Evolutionary conservation across 2,888 invertebrate species (phyloP).

Genomic region (Bursaphelenchus okinawaensis): DNA sequence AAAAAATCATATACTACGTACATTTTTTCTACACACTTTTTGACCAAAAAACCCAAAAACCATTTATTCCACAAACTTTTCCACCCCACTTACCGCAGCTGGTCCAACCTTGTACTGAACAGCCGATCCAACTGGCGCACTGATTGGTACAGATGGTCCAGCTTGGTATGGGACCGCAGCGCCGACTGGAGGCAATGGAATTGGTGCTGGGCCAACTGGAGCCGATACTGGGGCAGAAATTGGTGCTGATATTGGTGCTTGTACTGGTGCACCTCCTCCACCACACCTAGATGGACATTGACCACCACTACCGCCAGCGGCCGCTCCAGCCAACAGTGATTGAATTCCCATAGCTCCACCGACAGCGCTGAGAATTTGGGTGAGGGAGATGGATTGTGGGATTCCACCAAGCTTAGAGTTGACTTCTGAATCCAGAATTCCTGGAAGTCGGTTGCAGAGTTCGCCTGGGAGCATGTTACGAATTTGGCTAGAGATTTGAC

Average conservation of each 20-base stretch:
- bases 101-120: not conserved
- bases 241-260: not conserved
- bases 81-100: not conserved
- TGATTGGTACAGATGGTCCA: not conserved
- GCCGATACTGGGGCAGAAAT: too few species aligned
- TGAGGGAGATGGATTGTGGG: slow-evolving; percentile 43
- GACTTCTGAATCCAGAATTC: slow-evolving; percentile 44
- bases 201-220: not conserved
- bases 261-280: not conserved
- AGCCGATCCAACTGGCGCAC: not conserved
- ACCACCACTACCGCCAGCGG: slow-evolving; percentile 2
- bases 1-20: too few species aligned
- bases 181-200: not conserved
- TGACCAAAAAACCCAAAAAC: too few species aligned
- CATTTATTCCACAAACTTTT: too few species aligned
- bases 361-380: slow-evolving; percentile 43
- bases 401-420: slow-evolving; percentile 40
- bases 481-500: slow-evolving; percentile 14
- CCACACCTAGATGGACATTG: slow-evolving; percentile 10
- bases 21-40: too few species aligned
- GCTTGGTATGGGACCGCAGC: not conserved
- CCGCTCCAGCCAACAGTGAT: not conserved
- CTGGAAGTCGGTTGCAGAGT: slow-evolving; percentile 45
- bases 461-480: slow-evolving; percentile 39
- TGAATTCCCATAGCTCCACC: slow-evolving; percentile 37